phyloP scores from a whole-genome alignment of 1,140 invertebrate species.

The Drosophila navojoa region DNA sequence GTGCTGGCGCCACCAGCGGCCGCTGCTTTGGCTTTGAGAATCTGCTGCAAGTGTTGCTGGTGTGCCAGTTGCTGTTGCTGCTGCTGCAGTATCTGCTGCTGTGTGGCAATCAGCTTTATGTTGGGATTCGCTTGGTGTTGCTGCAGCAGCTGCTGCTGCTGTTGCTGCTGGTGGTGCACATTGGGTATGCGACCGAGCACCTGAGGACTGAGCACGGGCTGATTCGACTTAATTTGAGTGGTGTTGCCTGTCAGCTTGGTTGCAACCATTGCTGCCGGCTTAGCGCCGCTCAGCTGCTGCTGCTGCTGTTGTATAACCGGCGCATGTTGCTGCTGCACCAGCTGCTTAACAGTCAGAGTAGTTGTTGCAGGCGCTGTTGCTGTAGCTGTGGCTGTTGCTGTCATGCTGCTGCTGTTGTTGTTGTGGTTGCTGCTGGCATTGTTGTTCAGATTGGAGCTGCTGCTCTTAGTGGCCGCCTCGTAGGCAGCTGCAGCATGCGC shows the following conservation, averaged over 20 bases:
- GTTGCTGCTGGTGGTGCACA: slow-evolving; percentile 62
- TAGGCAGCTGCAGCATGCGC: slow-evolving; percentile 51
- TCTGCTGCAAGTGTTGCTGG: slow-evolving; percentile 79
- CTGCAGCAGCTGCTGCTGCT: slow-evolving; percentile 36
- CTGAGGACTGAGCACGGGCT: slow-evolving; percentile 60
- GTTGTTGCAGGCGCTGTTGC: slow-evolving; percentile 44
- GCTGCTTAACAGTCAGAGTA: slow-evolving; percentile 76
- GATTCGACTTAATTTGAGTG: slow-evolving; percentile 31
- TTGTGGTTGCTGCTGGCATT: slow-evolving; percentile 49
- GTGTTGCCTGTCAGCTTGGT: slow-evolving; percentile 37
- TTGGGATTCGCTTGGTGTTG: slow-evolving; percentile 74
- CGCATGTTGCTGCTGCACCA: slow-evolving; percentile 80
- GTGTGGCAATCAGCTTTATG: slow-evolving; percentile 75
- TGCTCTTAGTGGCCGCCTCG: slow-evolving; percentile 40
- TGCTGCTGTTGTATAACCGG: slow-evolving; percentile 78
- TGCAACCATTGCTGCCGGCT: slow-evolving; percentile 26
- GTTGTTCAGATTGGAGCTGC: slow-evolving; percentile 42
- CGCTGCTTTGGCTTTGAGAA: slow-evolving; percentile 77
- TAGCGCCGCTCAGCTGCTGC: slow-evolving; percentile 60
- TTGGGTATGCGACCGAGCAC: slow-evolving; percentile 71
- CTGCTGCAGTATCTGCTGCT: slow-evolving; percentile 78
- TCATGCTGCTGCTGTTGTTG: slow-evolving; percentile 22
- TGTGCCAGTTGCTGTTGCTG: slow-evolving; percentile 79
- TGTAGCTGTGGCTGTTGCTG: slow-evolving; percentile 8
- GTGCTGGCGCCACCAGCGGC: slow-evolving; percentile 72